A percentile compares a stretch with the other conserved stretches of the same genome.
Evolutionary conservation across 2,113 vertebrate species (phyloP).

Genomic region (Platysternon megacephalum): DNA sequence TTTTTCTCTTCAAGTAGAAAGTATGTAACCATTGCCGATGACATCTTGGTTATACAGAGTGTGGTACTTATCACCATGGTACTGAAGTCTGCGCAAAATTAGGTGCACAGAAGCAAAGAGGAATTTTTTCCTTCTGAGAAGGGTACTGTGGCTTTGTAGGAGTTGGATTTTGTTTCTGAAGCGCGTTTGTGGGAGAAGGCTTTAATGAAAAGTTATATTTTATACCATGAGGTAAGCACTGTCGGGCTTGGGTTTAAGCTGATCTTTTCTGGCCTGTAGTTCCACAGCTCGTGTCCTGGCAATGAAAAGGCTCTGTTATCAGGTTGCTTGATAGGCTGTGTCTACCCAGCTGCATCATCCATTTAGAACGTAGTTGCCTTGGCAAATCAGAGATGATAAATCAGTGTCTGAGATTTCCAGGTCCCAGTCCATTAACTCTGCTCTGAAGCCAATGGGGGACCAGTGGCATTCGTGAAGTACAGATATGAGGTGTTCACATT

Average conservation of each 20-base stretch:
- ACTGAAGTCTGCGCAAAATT: neutral
- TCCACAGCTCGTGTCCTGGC: neutral
- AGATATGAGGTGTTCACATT: accelerated
- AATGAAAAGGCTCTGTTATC: neutral
- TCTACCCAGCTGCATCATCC: neutral
- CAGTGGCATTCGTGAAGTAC: neutral
- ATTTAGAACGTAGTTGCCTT: neutral
- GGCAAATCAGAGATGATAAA: neutral
- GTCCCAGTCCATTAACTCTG: neutral
- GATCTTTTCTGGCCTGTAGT: neutral
- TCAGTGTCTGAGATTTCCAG: neutral
- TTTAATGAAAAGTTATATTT: neutral
- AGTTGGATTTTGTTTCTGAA: neutral
- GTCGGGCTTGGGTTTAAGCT: neutral
- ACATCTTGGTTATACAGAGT: neutral
- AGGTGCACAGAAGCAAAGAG: neutral
- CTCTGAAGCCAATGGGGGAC: neutral
- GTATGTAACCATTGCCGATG: neutral
- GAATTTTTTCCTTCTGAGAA: neutral
- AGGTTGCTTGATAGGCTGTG: neutral
- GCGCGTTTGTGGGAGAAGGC: neutral
- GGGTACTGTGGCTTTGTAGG: neutral
- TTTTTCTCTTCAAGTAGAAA: neutral
- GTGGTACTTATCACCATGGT: neutral
- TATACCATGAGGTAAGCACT: neutral